Percentiles rank a stretch among this genome's conserved stretches.
Conservation (phyloP, 2,888 invertebrate species). For the Mythimna pallens region DNA sequence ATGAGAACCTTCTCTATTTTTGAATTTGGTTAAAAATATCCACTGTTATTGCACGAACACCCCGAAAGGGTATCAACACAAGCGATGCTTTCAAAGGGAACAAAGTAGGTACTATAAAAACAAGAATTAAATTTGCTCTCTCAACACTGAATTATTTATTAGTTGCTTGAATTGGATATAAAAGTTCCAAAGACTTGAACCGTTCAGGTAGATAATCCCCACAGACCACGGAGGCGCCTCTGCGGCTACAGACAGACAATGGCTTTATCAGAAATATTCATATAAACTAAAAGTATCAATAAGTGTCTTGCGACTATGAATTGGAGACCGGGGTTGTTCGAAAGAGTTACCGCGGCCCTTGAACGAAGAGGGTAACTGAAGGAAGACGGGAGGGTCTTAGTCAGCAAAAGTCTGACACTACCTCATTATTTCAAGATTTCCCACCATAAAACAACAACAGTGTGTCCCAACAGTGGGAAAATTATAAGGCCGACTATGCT, state of each 20-base stretch:
- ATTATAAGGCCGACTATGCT: no score
- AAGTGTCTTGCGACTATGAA: background rate
- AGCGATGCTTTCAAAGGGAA: constrained; percentile 16
- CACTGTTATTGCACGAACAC: background rate
- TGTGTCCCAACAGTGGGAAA: no score
- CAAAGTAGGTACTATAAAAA: constrained; percentile 44
- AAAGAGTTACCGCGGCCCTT: no score
- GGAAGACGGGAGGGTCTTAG: no score
- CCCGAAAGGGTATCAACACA: constrained; percentile 21
- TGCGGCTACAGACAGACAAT: background rate
- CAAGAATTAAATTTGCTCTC: constrained; percentile 50
- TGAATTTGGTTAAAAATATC: constrained; percentile 6
- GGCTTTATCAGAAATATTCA: background rate
- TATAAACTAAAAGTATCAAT: background rate
- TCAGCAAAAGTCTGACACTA: no score
- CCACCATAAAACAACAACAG: no score
- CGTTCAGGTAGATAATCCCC: constrained; percentile 48
- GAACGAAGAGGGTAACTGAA: no score
- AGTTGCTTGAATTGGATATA: constrained; percentile 32
- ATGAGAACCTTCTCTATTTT: no score
- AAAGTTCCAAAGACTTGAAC: constrained; percentile 41
- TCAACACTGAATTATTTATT: constrained; percentile 59
- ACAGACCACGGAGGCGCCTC: background rate
- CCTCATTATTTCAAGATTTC: no score
- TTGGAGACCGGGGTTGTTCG: no score